Evolutionary conservation across 2,888 invertebrate genomes (phyloP).

Genomic region (Epinotia demarniana): DNA sequence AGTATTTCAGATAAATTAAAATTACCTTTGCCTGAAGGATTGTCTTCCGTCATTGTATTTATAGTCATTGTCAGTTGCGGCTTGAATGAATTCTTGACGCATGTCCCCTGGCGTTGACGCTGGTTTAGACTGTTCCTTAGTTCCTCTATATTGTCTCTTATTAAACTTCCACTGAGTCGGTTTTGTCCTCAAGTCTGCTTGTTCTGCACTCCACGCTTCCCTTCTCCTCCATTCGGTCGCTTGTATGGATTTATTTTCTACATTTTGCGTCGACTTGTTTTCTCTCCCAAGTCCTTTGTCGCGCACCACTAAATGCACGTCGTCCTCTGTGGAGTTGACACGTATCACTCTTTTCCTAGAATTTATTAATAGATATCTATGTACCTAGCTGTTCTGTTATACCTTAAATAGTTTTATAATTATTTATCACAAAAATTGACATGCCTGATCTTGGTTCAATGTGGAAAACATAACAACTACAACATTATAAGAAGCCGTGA

Average conservation of each 20-base stretch:
- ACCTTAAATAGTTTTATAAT: constrained; percentile 47
- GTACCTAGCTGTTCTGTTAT: constrained; percentile 77
- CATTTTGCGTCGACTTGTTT: constrained; percentile 90
- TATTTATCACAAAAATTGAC: constrained; percentile 38
- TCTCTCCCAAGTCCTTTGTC: constrained; percentile 89
- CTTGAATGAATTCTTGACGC: constrained; percentile 78
- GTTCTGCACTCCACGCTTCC: constrained; percentile 95
- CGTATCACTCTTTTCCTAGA: constrained; percentile 90
- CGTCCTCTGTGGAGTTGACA: constrained; percentile 90
- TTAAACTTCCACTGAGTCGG: constrained; percentile 91
- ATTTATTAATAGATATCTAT: constrained; percentile 84
- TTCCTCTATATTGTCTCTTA: constrained; percentile 83
- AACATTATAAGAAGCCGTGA: neutral
- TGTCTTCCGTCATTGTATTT: constrained; percentile 76
- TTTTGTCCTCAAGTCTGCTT: constrained; percentile 86
- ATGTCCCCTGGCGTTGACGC: constrained; percentile 79
- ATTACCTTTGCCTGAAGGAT: constrained; percentile 74
- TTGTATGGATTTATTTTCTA: constrained; percentile 90
- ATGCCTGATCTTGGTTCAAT: constrained; percentile 29
- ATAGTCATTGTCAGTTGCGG: constrained; percentile 78
- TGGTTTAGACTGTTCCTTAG: constrained; percentile 80
- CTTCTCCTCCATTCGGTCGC: constrained; percentile 91
- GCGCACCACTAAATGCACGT: constrained; percentile 89
- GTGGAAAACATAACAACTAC: constrained; percentile 12
- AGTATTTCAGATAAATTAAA: neutral